Conservation (phyloP, 2,797 vertebrate species). For the Sebastes cheni region DNA sequence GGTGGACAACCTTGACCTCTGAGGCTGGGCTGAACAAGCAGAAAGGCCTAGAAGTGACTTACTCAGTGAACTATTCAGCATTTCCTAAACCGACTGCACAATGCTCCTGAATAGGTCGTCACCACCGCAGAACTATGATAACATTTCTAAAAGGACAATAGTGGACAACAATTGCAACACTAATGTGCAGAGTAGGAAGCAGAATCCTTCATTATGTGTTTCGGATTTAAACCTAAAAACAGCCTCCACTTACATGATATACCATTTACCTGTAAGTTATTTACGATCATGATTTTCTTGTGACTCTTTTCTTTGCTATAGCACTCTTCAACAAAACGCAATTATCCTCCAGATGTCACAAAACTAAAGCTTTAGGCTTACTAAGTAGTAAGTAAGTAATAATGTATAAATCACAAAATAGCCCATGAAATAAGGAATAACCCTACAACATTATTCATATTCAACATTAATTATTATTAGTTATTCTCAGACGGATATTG, state of each 20-base stretch:
- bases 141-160: conserved; percentile 47
- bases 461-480: too few relatives aligned
- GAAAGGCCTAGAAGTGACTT: conserved; percentile 73
- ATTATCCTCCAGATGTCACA: neutral
- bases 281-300: neutral
- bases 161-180: conserved; percentile 26
- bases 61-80: conserved; percentile 54
- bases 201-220: neutral
- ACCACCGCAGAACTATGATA: conserved; percentile 35
- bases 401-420: too few relatives aligned
- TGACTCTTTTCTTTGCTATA: neutral
- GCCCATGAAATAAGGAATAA: too few relatives aligned
- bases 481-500: too few relatives aligned
- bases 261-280: neutral
- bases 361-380: neutral
- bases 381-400: too few relatives aligned
- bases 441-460: too few relatives aligned
- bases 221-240: conserved; percentile 2
- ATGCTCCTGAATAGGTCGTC: conserved; percentile 52
- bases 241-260: neutral
- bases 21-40: conserved; percentile 61
- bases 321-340: neutral
- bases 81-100: conserved; percentile 45
- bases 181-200: conserved; percentile 14
- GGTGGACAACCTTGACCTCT: conserved; percentile 35